A percentile compares a stretch with the other conserved stretches of the same genome.
Evolutionary conservation across 1,140 invertebrate genomes (phyloP).

Genomic region (Orchestia grillus): DNA sequence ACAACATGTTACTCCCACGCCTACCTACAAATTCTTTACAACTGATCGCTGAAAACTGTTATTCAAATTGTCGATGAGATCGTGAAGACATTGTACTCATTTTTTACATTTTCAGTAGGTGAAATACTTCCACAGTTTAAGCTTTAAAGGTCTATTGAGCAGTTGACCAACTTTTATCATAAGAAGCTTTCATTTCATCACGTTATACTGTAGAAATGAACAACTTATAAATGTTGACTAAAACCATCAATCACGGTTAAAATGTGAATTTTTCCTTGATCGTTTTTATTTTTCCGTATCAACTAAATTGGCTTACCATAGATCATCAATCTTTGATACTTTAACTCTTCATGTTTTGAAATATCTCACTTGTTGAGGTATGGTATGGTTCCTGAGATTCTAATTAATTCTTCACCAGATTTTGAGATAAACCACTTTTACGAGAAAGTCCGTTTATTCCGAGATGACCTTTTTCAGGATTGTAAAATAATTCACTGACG

Average conservation of each 20-base stretch:
- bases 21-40: too few species aligned
- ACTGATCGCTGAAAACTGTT: conserved; percentile 63
- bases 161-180: not conserved
- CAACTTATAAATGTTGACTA: not conserved
- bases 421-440: too few species aligned
- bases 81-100: conserved; percentile 67
- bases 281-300: not conserved
- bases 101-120: conserved; percentile 67
- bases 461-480: too few species aligned
- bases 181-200: not conserved
- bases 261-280: not conserved
- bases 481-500: too few species aligned
- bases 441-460: too few species aligned
- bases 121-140: conserved; percentile 68
- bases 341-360: too few species aligned
- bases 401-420: too few species aligned
- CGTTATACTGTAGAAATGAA: not conserved
- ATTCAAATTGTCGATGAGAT: conserved; percentile 68
- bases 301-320: too few species aligned
- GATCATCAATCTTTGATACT: too few species aligned
- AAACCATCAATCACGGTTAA: not conserved
- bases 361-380: too few species aligned
- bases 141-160: not conserved
- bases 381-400: too few species aligned
- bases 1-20: too few species aligned